Conservation (phyloP, 1,140 invertebrate species). For the Sitophilus oryzae region DNA sequence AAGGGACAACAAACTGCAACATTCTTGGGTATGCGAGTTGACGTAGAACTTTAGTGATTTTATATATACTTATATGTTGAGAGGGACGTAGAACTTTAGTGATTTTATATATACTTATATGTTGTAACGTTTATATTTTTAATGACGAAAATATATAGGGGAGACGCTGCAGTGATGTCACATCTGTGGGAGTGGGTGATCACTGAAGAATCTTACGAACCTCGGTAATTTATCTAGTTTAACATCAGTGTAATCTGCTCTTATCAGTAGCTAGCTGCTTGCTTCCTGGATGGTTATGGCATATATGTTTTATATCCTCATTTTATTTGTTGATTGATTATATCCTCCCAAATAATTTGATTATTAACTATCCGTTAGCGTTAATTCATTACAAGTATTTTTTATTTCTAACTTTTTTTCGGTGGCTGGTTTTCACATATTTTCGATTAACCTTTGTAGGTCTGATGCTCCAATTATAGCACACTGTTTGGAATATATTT, state of each 20-base stretch:
- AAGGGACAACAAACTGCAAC: no score
- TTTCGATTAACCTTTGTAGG: conserved; percentile 52
- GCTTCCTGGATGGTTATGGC: conserved; percentile 17
- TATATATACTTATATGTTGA: no score
- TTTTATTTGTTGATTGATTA: not conserved
- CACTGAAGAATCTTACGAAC: conserved; percentile 55
- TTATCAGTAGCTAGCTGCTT: conserved; percentile 9
- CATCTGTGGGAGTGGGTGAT: conserved; percentile 84
- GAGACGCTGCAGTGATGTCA: conserved; percentile 85
- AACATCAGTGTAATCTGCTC: not conserved
- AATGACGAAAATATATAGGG: conserved; percentile 55
- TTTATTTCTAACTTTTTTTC: conserved; percentile 4
- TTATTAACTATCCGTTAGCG: not conserved
- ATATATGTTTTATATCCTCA: not conserved
- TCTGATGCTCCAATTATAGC: conserved; percentile 94
- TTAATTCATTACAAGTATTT: conserved; percentile 1
- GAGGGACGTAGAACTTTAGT: no score
- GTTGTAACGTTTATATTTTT: not conserved
- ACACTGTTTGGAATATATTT: conserved; percentile 86
- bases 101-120: not conserved
- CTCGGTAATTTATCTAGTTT: conserved; percentile 39
- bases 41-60: no score
- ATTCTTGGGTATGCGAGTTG: no score
- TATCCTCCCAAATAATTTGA: not conserved
- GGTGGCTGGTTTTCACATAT: conserved; percentile 21